Conservation (phyloP, 2,797 vertebrate genomes). For the Myotis pilosus region DNA sequence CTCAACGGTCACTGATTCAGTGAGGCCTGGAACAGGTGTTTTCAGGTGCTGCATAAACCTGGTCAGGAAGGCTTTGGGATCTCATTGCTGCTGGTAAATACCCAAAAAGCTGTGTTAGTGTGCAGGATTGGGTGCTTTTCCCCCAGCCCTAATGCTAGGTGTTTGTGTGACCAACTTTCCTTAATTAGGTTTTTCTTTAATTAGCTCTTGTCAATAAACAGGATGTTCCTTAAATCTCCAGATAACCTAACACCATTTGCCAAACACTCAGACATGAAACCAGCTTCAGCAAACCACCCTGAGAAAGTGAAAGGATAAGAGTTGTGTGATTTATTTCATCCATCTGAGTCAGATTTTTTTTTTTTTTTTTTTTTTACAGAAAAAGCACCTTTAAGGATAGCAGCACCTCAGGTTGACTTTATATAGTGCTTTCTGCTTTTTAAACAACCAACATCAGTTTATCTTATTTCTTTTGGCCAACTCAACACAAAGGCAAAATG, state of each 20-base stretch:
- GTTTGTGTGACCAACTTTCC: background rate
- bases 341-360: background rate
- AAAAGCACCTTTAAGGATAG: background rate
- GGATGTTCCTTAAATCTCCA: background rate
- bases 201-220: background rate
- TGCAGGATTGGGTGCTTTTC: background rate
- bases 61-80: background rate
- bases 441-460: background rate
- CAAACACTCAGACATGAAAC: background rate
- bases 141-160: background rate
- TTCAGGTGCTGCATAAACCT: background rate
- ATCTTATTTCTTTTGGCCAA: background rate
- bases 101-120: background rate
- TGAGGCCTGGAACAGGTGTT: background rate
- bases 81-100: background rate
- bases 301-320: background rate
- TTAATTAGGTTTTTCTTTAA: background rate
- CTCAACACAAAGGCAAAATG: background rate
- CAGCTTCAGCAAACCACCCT: background rate
- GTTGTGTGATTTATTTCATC: background rate
- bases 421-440: background rate
- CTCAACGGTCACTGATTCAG: background rate
- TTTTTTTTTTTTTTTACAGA: background rate
- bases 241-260: background rate
- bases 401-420: background rate